These are phyloP conservation scores for Porphyrio hochstetteri DNA, from an alignment of 2,113 vertebrate genomes.

Conservation along the genomic window DNA sequence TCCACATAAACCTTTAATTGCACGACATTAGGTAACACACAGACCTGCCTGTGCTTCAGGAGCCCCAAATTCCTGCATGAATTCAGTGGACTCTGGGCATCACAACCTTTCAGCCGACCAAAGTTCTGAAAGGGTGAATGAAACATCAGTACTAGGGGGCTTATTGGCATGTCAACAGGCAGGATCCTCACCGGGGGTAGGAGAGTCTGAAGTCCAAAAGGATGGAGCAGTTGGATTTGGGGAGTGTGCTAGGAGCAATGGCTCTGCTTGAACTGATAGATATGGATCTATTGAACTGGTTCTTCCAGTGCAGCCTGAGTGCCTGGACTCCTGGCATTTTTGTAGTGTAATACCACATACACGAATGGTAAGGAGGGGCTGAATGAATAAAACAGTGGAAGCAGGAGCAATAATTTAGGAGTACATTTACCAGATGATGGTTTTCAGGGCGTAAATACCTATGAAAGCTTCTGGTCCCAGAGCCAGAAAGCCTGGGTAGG, in stretches of 20 bases:
- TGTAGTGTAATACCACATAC: slow-evolving; percentile 1
- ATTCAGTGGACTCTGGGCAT: background rate
- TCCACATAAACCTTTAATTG: background rate
- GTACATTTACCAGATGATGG: background rate
- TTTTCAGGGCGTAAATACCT: slow-evolving; percentile 31
- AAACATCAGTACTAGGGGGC: background rate
- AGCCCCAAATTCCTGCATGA: background rate
- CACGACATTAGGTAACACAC: background rate
- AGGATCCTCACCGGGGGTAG: background rate
- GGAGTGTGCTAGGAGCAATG: background rate
- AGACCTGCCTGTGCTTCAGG: background rate
- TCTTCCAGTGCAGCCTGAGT: slow-evolving; percentile 53
- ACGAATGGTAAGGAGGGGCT: slow-evolving; percentile 9
- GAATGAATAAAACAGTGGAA: background rate
- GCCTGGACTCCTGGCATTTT: slow-evolving; percentile 11
- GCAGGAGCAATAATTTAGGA: background rate
- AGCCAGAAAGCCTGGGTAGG: background rate
- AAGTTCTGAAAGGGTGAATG: background rate
- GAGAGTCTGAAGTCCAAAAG: background rate
- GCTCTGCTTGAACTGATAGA: background rate
- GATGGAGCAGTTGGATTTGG: background rate
- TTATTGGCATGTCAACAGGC: background rate
- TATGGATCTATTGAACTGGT: slow-evolving; percentile 45
- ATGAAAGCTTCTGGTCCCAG: background rate
- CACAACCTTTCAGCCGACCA: background rate